These are phyloP conservation scores for Nineta flava DNA, from an alignment of 2,888 invertebrate species.

Conservation along the genomic window DNA sequence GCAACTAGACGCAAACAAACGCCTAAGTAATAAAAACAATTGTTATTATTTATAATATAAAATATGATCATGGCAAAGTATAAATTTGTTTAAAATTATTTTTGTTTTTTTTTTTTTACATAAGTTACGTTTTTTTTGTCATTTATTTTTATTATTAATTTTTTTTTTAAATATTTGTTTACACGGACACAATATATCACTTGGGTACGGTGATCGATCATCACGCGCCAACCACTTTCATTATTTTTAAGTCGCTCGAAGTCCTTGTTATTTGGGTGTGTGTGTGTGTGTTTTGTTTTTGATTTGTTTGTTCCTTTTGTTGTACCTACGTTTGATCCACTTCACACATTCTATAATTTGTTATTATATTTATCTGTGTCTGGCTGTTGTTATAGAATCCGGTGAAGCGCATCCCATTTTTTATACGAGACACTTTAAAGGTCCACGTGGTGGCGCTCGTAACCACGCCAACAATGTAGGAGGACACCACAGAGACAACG, in stretches of 20 bases:
- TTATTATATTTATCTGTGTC: too few species aligned
- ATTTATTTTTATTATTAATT: slow-evolving; percentile 5
- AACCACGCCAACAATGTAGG: slow-evolving; percentile 21
- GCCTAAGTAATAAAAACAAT: slow-evolving; percentile 15
- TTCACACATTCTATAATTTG: too few species aligned
- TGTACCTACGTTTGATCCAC: too few species aligned
- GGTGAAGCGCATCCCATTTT: slow-evolving; percentile 8
- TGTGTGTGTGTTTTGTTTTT: too few species aligned
- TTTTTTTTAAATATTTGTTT: slow-evolving; percentile 9
- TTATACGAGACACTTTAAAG: slow-evolving; percentile 10
- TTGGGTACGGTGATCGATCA: slow-evolving; percentile 15
- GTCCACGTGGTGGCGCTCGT: slow-evolving; percentile 13
- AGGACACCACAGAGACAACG: slow-evolving; percentile 35
- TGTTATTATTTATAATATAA: slow-evolving; percentile 12
- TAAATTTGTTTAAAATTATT: slow-evolving; percentile 10
- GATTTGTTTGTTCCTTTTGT: too few species aligned
- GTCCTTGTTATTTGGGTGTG: too few species aligned
- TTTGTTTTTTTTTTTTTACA: too few species aligned
- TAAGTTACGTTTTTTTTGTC: too few species aligned
- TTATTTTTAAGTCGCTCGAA: not conserved
- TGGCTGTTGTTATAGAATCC: slow-evolving; percentile 10
- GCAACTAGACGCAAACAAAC: slow-evolving; percentile 16
- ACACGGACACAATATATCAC: slow-evolving; percentile 8
- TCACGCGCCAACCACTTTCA: slow-evolving; percentile 2
- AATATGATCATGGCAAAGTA: slow-evolving; percentile 15